Percentiles rank a stretch among this genome's conserved stretches.
Conservation (phyloP, 2,888 invertebrate genomes). For the Campoletis raptor region DNA sequence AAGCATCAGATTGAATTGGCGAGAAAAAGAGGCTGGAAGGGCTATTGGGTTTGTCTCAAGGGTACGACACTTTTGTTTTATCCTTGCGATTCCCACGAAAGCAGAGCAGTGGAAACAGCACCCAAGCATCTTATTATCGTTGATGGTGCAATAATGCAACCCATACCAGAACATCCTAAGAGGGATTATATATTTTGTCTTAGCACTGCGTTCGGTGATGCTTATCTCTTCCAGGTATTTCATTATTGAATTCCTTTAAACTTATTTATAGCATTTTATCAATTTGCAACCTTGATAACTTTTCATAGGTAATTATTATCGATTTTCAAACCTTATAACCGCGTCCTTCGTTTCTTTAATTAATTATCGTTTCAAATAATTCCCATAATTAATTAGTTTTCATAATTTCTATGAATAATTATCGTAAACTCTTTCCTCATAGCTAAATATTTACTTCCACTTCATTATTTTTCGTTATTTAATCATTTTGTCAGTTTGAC, state of each 20-base stretch:
- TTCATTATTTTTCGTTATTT: not conserved
- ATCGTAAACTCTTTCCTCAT: too few relatives aligned
- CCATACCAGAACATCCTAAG: constrained; percentile 99
- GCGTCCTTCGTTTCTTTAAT: not conserved
- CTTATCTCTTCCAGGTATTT: constrained; percentile 96
- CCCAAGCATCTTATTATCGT: constrained; percentile 98
- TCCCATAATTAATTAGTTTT: not conserved
- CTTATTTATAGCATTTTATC: not conserved
- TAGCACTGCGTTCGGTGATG: constrained; percentile 99
- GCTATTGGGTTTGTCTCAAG: constrained; percentile 99
- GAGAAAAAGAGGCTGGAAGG: constrained; percentile 98
- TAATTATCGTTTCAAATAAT: not conserved
- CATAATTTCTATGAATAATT: too few relatives aligned
- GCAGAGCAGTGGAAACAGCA: constrained; percentile 95
- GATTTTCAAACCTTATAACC: not conserved
- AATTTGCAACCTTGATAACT: not conserved
- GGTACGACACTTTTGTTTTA: constrained; percentile 98
- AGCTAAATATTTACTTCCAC: not conserved
- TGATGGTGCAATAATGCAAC: constrained; percentile 98
- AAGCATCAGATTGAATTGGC: constrained; percentile 97
- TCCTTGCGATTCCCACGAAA: constrained; percentile 97
- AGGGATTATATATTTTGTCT: constrained; percentile 99
- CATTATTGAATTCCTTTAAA: constrained; percentile 10
- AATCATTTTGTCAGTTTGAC: not conserved
- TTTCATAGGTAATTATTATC: not conserved